These are phyloP conservation scores for Malurus alboscapulatus DNA, from an alignment of 2,113 vertebrate genomes.

Conservation along the genomic window DNA sequence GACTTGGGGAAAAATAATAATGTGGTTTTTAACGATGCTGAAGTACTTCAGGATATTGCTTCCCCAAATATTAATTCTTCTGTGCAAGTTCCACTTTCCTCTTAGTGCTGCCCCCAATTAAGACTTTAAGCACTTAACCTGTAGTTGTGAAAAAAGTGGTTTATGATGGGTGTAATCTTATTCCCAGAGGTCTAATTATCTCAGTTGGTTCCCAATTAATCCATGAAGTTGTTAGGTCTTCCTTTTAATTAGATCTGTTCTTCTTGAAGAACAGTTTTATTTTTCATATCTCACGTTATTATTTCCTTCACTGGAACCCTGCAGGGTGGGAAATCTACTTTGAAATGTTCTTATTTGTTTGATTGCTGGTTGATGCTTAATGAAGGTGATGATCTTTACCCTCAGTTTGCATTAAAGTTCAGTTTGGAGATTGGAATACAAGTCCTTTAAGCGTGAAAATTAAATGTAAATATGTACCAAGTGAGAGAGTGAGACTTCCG, in stretches of 20 bases:
- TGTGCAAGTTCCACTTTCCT: constrained; percentile 80
- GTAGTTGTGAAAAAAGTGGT: constrained; percentile 86
- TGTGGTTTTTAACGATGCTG: constrained; percentile 61
- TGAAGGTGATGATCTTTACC: constrained; percentile 68
- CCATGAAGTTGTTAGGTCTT: constrained; percentile 92
- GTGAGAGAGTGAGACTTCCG: neutral
- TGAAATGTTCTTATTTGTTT: constrained; percentile 74
- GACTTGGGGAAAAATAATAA: constrained; percentile 49
- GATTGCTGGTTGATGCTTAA: constrained; percentile 68
- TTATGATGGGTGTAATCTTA: constrained; percentile 90
- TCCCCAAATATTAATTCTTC: constrained; percentile 84
- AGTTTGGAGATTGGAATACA: constrained; percentile 31
- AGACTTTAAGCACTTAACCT: constrained; percentile 85
- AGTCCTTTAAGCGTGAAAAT: constrained; percentile 48
- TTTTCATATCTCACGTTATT: constrained; percentile 75
- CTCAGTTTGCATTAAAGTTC: constrained; percentile 24
- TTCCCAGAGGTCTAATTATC: constrained; percentile 97
- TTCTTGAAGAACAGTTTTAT: constrained; percentile 70
- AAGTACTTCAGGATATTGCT: constrained; percentile 60
- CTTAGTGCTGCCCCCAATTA: constrained; percentile 84
- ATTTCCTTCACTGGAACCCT: constrained; percentile 74
- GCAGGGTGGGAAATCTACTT: constrained; percentile 67
- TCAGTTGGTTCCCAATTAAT: constrained; percentile 96
- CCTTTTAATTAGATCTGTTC: constrained; percentile 85
- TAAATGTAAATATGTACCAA: constrained; percentile 63